phyloP scores from a whole-genome alignment of 2,797 vertebrate species.

The Pachyuromys duprasi region DNA sequence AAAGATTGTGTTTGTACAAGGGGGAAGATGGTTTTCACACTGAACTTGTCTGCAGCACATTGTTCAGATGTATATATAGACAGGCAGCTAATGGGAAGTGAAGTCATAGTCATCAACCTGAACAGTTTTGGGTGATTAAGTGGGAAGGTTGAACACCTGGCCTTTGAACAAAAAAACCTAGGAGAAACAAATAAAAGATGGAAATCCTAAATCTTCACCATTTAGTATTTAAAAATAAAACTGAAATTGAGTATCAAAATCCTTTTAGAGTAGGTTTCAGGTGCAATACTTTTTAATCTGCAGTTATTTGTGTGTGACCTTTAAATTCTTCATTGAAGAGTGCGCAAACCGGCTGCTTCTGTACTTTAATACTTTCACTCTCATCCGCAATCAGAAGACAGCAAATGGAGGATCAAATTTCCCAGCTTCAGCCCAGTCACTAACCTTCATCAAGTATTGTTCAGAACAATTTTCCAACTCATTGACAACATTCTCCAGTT shows the following conservation, averaged over 20 bases:
- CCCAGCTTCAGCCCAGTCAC: background rate
- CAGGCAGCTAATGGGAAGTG: constrained; percentile 35
- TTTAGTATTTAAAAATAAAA: constrained; percentile 53
- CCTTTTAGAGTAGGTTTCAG: constrained; percentile 46
- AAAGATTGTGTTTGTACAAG: background rate
- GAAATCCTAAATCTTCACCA: constrained; percentile 36
- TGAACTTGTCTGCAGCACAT: background rate
- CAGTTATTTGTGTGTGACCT: constrained; percentile 51
- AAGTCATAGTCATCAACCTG: constrained; percentile 51
- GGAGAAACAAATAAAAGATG: constrained; percentile 22
- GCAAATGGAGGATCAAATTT: background rate
- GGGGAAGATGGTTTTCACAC: constrained; percentile 21
- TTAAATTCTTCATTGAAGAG: constrained; percentile 45
- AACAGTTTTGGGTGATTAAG: constrained; percentile 36
- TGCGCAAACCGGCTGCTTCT: constrained; percentile 30
- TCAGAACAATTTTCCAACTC: constrained; percentile 78
- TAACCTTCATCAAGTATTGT: constrained; percentile 40
- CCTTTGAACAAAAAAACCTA: constrained; percentile 50
- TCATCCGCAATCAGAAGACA: constrained; percentile 5
- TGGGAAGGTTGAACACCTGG: constrained; percentile 29
- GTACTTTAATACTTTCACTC: constrained; percentile 36
- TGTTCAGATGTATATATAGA: constrained; percentile 65
- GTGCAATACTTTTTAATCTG: constrained; percentile 15
- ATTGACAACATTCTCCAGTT: constrained; percentile 62
- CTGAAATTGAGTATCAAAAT: constrained; percentile 55